These are phyloP conservation scores for Plutella xylostella DNA, from an alignment of 2,888 invertebrate species.

Conservation along the genomic window DNA sequence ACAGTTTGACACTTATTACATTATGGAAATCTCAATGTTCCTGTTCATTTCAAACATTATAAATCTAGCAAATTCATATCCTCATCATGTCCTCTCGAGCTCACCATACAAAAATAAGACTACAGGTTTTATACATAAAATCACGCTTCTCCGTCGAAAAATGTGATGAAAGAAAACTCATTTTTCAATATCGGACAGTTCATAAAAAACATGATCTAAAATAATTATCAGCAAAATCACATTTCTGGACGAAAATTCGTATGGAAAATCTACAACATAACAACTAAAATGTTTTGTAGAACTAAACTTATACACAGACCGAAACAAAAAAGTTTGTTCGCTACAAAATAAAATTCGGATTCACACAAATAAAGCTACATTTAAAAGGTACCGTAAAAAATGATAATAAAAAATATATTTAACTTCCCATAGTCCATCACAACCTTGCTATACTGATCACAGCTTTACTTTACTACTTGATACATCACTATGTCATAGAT, in stretches of 20 bases:
- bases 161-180: too few relatives aligned
- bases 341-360: neutral
- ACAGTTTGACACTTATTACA: slow-evolving; percentile 58
- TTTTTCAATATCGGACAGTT: too few relatives aligned
- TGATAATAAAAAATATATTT: slow-evolving; percentile 36
- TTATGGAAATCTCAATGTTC: slow-evolving; percentile 50
- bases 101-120: too few relatives aligned
- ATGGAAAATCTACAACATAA: too few relatives aligned
- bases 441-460: slow-evolving; percentile 63
- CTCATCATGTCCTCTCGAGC: too few relatives aligned
- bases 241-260: too few relatives aligned
- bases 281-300: neutral
- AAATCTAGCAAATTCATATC: slow-evolving; percentile 40
- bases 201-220: too few relatives aligned
- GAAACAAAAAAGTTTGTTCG: neutral
- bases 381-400: slow-evolving; percentile 25
- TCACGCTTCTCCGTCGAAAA: too few relatives aligned
- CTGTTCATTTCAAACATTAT: slow-evolving; percentile 22
- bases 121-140: too few relatives aligned
- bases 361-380: too few relatives aligned
- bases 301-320: neutral
- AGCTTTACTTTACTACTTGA: slow-evolving; percentile 49
- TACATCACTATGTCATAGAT: slow-evolving; percentile 35
- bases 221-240: too few relatives aligned
- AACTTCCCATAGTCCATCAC: slow-evolving; percentile 49